A percentile compares a stretch with the other conserved stretches of the same genome.
phyloP scores from a whole-genome alignment of 2,113 vertebrate genomes.

The Natator depressus region DNA sequence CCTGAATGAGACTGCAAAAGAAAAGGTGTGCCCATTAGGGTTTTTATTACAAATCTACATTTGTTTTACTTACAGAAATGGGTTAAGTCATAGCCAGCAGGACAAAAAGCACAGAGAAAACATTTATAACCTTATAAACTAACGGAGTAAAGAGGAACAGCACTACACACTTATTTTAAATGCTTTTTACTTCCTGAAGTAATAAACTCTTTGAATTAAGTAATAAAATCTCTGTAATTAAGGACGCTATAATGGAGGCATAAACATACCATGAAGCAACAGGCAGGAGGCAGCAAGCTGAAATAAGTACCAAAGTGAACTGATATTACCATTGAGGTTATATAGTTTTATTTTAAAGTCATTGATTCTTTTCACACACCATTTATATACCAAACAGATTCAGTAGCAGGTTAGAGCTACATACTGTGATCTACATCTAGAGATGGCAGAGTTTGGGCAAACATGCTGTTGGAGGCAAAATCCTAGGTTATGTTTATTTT shows the following conservation, averaged over 20 bases:
- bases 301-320: neutral
- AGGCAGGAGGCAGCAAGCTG: neutral
- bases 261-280: neutral
- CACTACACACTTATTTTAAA: neutral
- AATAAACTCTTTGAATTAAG: constrained; percentile 40
- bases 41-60: constrained; percentile 20
- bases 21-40: neutral
- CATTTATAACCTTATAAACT: neutral
- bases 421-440: neutral
- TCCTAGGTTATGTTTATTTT: too few species aligned
- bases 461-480: neutral
- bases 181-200: neutral
- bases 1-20: neutral
- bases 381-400: neutral
- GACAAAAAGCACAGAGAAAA: neutral
- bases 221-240: constrained; percentile 11
- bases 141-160: neutral
- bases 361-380: neutral
- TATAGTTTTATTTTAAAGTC: neutral
- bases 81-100: neutral
- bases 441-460: neutral
- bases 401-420: neutral
- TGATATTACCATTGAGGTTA: neutral
- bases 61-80: constrained; percentile 50
- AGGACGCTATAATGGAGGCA: neutral